Conservation (phyloP, 2,888 invertebrate species). For the Abrostola triplasia region DNA sequence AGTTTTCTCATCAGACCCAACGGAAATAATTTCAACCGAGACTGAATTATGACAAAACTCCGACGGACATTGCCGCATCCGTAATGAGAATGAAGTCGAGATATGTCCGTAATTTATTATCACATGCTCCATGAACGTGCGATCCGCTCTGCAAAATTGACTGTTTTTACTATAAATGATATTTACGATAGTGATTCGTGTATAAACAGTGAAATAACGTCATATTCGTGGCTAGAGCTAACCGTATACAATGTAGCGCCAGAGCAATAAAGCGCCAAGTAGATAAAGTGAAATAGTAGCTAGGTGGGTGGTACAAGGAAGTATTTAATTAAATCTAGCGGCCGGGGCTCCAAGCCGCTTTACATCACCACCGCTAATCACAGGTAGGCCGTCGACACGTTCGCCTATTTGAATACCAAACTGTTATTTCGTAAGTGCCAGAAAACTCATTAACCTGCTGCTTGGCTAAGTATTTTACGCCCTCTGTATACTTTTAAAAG, state of each 20-base stretch:
- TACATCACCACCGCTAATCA: conserved; percentile 84
- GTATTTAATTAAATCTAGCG: conserved; percentile 87
- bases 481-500: conserved; percentile 14
- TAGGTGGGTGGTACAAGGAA: conserved; percentile 79
- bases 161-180: conserved; percentile 69
- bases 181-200: conserved; percentile 40
- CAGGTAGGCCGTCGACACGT: conserved; percentile 83
- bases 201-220: conserved; percentile 48
- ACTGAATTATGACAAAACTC: conserved; percentile 89
- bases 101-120: conserved; percentile 86
- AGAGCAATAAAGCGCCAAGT: conserved; percentile 74
- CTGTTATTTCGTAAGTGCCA: conserved; percentile 71
- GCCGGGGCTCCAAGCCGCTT: conserved; percentile 73
- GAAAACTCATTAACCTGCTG: conserved; percentile 66
- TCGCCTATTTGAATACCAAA: conserved; percentile 77
- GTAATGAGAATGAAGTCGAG: conserved; percentile 87
- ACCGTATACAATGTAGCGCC: conserved; percentile 58
- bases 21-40: conserved; percentile 88
- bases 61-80: conserved; percentile 87
- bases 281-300: conserved; percentile 80
- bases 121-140: conserved; percentile 74
- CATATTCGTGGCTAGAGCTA: conserved; percentile 59
- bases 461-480: conserved; percentile 50
- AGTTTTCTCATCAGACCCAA: conserved; percentile 87
- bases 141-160: conserved; percentile 68